Evolutionary conservation across 2,888 invertebrate species (phyloP).

Genomic region (Ptilodon capucinus): DNA sequence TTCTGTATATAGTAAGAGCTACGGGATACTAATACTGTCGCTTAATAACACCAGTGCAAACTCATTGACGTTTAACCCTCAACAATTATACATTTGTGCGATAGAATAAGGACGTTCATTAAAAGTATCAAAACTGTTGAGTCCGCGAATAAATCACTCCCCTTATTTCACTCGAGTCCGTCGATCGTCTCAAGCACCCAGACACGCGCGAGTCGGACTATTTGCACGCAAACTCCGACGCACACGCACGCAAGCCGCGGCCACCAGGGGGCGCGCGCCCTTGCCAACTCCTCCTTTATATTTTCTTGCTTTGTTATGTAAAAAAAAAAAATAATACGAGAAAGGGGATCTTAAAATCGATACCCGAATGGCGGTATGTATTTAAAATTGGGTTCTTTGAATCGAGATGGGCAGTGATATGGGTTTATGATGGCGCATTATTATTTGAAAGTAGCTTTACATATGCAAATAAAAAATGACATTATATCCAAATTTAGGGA

Average conservation of each 20-base stretch:
- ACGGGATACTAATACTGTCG: too few relatives aligned
- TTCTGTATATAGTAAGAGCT: too few relatives aligned
- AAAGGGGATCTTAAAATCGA: slow-evolving; percentile 80
- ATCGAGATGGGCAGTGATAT: not conserved
- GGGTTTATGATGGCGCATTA: not conserved
- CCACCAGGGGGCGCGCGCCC: slow-evolving; percentile 66
- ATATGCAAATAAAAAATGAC: too few relatives aligned
- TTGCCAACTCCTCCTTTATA: slow-evolving; percentile 78
- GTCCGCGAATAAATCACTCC: slow-evolving; percentile 61
- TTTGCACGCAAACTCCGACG: slow-evolving; percentile 29
- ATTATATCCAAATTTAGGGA: too few relatives aligned
- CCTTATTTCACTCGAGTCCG: slow-evolving; percentile 67
- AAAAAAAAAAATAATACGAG: slow-evolving; percentile 77
- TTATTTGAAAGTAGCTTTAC: too few relatives aligned
- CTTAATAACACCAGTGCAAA: too few relatives aligned
- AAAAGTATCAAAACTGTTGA: slow-evolving; percentile 41
- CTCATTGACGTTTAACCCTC: too few relatives aligned
- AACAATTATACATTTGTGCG: too few relatives aligned
- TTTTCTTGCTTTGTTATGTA: slow-evolving; percentile 81
- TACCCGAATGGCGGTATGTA: slow-evolving; percentile 70
- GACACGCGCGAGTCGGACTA: slow-evolving; percentile 46
- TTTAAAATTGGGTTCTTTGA: slow-evolving; percentile 23
- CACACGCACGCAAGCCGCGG: slow-evolving; percentile 27
- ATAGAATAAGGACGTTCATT: too few relatives aligned
- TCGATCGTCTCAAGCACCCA: slow-evolving; percentile 78